These are phyloP conservation scores for Microtus richardsoni DNA, from an alignment of 2,113 vertebrate species.

Conservation along the genomic window DNA sequence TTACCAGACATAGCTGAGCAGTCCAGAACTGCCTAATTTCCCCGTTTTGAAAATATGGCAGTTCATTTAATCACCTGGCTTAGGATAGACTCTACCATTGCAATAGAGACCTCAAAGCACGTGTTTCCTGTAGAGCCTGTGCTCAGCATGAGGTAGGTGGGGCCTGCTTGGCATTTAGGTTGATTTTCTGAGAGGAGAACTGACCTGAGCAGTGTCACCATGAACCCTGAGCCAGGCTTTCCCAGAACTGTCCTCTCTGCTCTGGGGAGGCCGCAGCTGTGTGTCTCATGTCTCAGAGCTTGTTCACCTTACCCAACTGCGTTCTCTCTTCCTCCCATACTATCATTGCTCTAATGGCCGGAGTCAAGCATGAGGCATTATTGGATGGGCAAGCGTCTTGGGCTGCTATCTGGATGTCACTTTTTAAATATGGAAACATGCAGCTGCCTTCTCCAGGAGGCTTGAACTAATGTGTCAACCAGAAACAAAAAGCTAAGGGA, in stretches of 20 bases:
- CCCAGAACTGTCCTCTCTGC: neutral
- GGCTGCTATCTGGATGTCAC: conserved; percentile 46
- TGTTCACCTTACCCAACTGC: neutral
- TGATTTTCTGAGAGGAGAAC: conserved; percentile 37
- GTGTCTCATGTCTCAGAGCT: neutral
- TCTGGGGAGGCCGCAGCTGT: neutral
- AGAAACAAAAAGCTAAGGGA: conserved; percentile 62
- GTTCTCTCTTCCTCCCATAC: neutral
- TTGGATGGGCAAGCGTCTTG: neutral
- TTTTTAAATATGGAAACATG: conserved; percentile 13
- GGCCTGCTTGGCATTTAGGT: neutral
- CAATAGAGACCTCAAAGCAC: neutral
- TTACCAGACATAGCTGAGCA: neutral
- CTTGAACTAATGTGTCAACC: conserved; percentile 25
- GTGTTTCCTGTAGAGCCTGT: neutral
- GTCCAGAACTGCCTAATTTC: neutral
- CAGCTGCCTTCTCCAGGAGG: conserved; percentile 50
- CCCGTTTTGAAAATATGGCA: neutral
- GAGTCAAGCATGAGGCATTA: conserved; percentile 36
- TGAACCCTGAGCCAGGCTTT: conserved; percentile 7
- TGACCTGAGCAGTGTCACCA: conserved; percentile 1
- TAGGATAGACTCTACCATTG: neutral
- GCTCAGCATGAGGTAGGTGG: neutral
- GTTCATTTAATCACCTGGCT: neutral
- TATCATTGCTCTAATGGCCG: conserved; percentile 59